These are phyloP conservation scores for Didymodactylos carnosus DNA, from an alignment of 2,888 invertebrate species.

Conservation along the genomic window DNA sequence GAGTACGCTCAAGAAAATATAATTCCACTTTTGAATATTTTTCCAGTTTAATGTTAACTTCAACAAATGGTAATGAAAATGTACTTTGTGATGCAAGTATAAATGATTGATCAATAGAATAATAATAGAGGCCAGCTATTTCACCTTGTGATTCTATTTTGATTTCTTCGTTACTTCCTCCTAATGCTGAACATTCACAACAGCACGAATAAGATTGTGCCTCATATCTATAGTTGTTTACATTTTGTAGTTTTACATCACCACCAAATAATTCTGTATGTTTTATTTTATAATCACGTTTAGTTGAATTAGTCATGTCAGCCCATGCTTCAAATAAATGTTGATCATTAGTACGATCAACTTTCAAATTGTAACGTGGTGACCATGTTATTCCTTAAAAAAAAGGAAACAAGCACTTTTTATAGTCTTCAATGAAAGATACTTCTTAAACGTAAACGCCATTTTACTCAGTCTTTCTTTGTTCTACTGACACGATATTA, in stretches of 20 bases:
- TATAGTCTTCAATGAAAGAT: no score
- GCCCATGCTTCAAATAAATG: conserved; percentile 8
- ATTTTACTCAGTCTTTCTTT: no score
- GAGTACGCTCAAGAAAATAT: background rate
- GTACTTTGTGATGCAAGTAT: background rate
- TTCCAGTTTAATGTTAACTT: conserved; percentile 2
- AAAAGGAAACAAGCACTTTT: background rate
- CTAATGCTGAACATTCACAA: background rate
- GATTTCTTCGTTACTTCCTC: background rate
- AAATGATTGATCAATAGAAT: conserved; percentile 5
- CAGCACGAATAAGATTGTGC: background rate
- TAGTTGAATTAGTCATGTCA: conserved; percentile 7
- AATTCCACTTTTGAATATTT: background rate
- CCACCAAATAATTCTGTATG: conserved; percentile 10
- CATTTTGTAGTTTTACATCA: conserved; percentile 1
- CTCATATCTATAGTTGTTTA: background rate
- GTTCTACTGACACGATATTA: no score
- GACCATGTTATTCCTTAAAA: background rate
- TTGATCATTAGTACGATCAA: background rate
- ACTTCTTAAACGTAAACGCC: no score
- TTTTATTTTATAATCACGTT: conserved; percentile 3
- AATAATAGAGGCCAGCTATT: conserved; percentile 5
- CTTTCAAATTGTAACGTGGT: conserved; percentile 6
- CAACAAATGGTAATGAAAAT: conserved; percentile 7
- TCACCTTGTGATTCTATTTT: conserved; percentile 3